These are phyloP conservation scores for Echinops telfairi DNA, from an alignment of 2,113 vertebrate genomes.

Conservation along the genomic window DNA sequence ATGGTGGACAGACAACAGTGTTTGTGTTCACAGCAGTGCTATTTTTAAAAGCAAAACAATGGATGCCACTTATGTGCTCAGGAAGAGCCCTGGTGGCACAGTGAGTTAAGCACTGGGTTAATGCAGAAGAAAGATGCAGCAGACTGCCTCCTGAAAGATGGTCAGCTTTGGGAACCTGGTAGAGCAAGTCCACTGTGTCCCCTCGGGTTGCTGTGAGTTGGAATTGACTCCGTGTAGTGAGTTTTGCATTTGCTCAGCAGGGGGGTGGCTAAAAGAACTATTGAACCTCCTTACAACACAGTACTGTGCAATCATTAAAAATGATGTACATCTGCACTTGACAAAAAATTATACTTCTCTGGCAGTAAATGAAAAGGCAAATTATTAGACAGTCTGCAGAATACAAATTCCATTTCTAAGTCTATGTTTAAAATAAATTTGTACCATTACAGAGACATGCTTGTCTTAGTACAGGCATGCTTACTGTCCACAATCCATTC, in stretches of 20 bases:
- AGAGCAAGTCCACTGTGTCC: no score
- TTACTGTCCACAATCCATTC: no score
- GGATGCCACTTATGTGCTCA: not conserved
- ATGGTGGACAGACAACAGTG: not conserved
- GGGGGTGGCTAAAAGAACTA: not conserved
- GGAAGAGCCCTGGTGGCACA: no score
- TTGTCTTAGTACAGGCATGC: not conserved
- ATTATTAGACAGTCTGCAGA: not conserved
- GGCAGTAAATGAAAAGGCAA: not conserved
- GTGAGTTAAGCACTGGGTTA: no score
- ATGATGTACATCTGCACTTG: not conserved
- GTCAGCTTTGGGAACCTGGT: no score
- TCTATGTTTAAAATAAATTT: not conserved
- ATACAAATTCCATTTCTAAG: not conserved
- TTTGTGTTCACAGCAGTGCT: not conserved
- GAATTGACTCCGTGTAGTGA: no score
- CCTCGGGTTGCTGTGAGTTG: no score
- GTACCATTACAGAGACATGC: not conserved
- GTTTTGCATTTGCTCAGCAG: not conserved
- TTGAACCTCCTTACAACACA: not conserved
- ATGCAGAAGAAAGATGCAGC: no score
- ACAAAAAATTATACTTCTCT: not conserved
- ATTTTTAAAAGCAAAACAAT: slow-evolving; percentile 9
- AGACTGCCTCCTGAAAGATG: no score
- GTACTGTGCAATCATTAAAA: not conserved